Base-by-base conservation (phyloP, 2,797 vertebrate species). In the Sebastes glaucus region DNA sequence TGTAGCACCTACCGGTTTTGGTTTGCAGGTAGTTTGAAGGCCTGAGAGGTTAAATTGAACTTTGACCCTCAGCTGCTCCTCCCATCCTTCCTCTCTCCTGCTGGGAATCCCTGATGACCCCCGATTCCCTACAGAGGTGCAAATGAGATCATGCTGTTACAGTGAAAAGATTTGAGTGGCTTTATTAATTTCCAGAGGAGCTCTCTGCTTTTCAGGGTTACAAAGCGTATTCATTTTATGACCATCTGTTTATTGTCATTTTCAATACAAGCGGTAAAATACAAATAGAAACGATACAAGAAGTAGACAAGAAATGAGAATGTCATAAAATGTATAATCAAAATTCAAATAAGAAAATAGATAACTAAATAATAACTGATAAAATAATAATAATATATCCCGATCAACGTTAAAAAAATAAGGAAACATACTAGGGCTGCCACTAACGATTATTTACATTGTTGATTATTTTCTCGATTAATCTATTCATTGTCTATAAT, bases 91-190 rank as follows among this genome's bases (percentile, higher is more conserved):
- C 70, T 65, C 46, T 55, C 55, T 69, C 91, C 86, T 87, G 87
- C 88, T 86, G 89, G 68, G 85, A 85, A 32, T 46, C 55, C 66
- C 59, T 23, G 20, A 70, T 49, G 55, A 75, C 80, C 78, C 69
- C 52, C 20, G 23, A 56, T 55, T 85, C 78, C 71, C 74, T 25
- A 76, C 77, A 81, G 81, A 89, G 76, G 67, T 90, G 88, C 77
- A 91, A 92, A 93, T 90, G 67, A 75, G 74, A 82, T 84, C 49
- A 68, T 71, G 42, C 56, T 38, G 23, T 52, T 67, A 7, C 2
- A 28, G 38, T 74, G 67, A 83, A 69, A 82, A 18, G 65, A 28
- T 49, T 32, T 71, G 32, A 75, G 56, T 65, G 52, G 22, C 57
- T 73, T 78, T 35, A 55, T 67, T 67, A 1, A 69, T 72, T 66